phyloP scores from a whole-genome alignment of 2,797 vertebrate genomes.

The Chaetophractus vellerosus region DNA sequence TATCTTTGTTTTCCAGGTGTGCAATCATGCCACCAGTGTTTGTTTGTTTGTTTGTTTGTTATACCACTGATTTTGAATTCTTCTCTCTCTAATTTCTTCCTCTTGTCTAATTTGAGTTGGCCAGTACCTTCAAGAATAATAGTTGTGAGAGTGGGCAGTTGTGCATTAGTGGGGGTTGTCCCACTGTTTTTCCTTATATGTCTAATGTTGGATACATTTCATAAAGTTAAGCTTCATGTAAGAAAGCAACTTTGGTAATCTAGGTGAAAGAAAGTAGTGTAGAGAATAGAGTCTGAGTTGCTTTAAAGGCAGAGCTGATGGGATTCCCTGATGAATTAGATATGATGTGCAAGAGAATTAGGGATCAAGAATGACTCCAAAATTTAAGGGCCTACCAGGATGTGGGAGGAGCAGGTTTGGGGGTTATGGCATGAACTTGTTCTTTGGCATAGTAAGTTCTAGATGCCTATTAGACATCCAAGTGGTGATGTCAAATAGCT shows the following conservation, averaged over 20 bases:
- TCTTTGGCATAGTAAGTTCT: neutral
- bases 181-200: accelerated
- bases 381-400: neutral
- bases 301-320: neutral
- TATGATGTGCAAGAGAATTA: neutral
- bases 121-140: neutral
- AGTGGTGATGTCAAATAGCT: neutral
- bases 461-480: neutral
- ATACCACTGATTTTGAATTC: neutral
- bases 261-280: neutral
- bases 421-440: neutral
- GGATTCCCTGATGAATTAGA: neutral
- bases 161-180: neutral
- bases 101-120: neutral
- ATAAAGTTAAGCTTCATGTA: neutral
- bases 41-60: neutral
- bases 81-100: neutral
- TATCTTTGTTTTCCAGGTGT: neutral
- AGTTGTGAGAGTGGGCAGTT: neutral
- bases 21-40: neutral
- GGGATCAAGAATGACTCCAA: neutral
- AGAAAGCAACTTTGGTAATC: neutral
- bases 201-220: neutral
- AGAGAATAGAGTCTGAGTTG: neutral
- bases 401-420: neutral